Evolutionary conservation across 2,888 invertebrate species (phyloP).

Genomic region (Reticulitermes lucifugus): DNA sequence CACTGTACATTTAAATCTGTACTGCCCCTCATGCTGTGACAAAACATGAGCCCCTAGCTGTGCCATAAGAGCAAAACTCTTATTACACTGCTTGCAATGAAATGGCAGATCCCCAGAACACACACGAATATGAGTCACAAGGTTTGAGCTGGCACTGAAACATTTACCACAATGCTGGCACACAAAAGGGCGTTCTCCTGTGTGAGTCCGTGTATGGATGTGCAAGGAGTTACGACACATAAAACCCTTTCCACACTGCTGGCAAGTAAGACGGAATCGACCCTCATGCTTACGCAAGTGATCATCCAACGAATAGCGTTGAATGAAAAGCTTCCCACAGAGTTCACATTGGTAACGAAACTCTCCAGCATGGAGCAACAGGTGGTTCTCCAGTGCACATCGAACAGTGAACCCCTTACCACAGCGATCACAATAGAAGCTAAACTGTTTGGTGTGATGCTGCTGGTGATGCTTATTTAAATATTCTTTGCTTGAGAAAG

Average conservation of each 20-base stretch:
- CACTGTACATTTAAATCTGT: conserved; percentile 46
- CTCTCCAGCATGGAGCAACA: conserved; percentile 47
- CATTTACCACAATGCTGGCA: conserved; percentile 53
- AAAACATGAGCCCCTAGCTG: conserved; percentile 47
- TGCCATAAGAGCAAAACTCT: conserved; percentile 47
- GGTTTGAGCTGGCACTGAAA: conserved; percentile 50
- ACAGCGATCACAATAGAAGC: conserved; percentile 57
- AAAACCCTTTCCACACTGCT: conserved; percentile 52
- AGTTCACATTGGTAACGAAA: conserved; percentile 53
- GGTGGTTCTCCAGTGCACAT: conserved; percentile 51
- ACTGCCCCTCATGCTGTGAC: conserved; percentile 47
- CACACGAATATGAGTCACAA: conserved; percentile 48
- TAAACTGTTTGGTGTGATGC: conserved; percentile 53
- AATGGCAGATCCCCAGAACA: conserved; percentile 50
- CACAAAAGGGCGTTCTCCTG: conserved; percentile 51
- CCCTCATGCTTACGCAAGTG: conserved; percentile 52
- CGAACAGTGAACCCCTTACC: conserved; percentile 55
- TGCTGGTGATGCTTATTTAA: conserved; percentile 55
- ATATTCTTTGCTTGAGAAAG: conserved; percentile 54
- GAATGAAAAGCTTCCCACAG: conserved; percentile 53
- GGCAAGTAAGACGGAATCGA: conserved; percentile 50
- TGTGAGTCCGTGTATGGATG: conserved; percentile 51
- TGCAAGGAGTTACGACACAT: conserved; percentile 49
- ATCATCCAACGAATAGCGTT: conserved; percentile 51
- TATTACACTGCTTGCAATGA: conserved; percentile 51